phyloP scores from a whole-genome alignment of 2,797 vertebrate species.

The Amblyraja radiata region DNA sequence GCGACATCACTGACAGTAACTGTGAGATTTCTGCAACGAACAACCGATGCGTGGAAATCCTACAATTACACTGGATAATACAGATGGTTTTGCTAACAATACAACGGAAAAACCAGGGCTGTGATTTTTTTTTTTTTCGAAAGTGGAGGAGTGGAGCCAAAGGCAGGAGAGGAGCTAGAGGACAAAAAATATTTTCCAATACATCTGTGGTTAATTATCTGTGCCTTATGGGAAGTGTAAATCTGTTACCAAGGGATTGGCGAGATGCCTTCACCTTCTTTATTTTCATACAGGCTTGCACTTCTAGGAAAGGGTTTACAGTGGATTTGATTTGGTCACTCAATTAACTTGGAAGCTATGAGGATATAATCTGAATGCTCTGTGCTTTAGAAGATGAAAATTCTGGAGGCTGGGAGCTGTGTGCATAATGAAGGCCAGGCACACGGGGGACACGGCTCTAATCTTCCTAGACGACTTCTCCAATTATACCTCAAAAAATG shows the following conservation, averaged over 20 bases:
- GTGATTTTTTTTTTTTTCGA: not conserved
- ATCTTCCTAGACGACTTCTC: constrained; percentile 1
- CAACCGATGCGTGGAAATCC: no score
- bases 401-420: not conserved
- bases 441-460: not conserved
- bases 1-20: no score
- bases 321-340: not conserved
- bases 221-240: not conserved
- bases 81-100: no score
- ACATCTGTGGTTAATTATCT: not conserved
- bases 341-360: not conserved
- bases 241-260: not conserved
- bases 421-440: not conserved
- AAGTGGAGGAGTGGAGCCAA: not conserved
- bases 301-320: not conserved
- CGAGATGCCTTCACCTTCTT: no score
- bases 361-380: not conserved
- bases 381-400: not conserved
- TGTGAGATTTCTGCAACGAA: no score
- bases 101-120: no score
- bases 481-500: constrained; percentile 9
- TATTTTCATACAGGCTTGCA: not conserved
- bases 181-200: no score
- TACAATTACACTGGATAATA: no score
- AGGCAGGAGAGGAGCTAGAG: not conserved